Conservation (phyloP, 2,113 vertebrate species). For the Aramus guarauna region DNA sequence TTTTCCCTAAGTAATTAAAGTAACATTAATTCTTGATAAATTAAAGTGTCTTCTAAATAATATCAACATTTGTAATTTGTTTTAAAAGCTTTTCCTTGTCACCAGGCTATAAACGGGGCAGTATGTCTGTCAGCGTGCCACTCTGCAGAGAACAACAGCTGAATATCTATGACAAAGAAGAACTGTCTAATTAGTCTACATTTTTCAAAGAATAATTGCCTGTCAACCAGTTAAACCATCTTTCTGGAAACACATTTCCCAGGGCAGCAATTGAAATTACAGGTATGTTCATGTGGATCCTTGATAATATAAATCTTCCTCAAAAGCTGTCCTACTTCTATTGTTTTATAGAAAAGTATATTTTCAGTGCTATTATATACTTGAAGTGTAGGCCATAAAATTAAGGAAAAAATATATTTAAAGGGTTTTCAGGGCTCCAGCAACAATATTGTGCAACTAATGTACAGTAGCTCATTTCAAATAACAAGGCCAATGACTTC, state of each 20-base stretch:
- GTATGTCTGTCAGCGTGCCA: neutral
- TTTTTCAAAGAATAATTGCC: slow-evolving; percentile 55
- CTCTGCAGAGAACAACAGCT: slow-evolving; percentile 22
- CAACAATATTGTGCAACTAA: neutral
- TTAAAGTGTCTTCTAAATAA: slow-evolving; percentile 1
- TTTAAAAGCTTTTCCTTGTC: neutral
- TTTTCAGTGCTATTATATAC: slow-evolving; percentile 27
- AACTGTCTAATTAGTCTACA: slow-evolving; percentile 52
- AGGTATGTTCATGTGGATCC: slow-evolving; percentile 37
- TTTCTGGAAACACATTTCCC: slow-evolving; percentile 58
- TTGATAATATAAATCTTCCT: slow-evolving; percentile 41
- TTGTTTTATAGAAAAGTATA: slow-evolving; percentile 40
- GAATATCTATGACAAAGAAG: slow-evolving; percentile 34
- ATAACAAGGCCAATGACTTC: slow-evolving; percentile 22
- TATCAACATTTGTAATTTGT: neutral
- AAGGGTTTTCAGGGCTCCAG: slow-evolving; percentile 30
- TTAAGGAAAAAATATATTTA: slow-evolving; percentile 26
- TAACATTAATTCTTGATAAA: neutral
- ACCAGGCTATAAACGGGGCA: neutral
- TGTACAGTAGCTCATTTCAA: slow-evolving; percentile 20
- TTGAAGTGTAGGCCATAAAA: slow-evolving; percentile 21
- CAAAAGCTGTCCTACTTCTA: slow-evolving; percentile 28
- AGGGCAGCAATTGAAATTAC: slow-evolving; percentile 46
- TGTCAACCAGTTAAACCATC: slow-evolving; percentile 48
- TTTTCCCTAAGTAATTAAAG: slow-evolving; percentile 18